Base-by-base conservation (phyloP, 1,140 invertebrate genomes). In the Tetragnatha versicolor region DNA sequence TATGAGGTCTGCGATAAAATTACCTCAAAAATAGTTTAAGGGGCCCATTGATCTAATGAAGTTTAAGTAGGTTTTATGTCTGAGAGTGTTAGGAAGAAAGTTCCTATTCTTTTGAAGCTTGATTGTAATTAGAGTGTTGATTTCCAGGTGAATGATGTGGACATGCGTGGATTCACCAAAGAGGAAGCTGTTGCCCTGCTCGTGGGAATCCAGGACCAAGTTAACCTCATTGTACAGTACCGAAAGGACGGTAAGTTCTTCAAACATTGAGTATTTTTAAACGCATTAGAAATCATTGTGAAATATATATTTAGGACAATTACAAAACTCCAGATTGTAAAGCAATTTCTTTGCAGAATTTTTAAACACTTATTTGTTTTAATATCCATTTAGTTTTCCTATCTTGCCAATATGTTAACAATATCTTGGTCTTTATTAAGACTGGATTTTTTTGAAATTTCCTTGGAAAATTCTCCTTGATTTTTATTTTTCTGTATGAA, bases 121-220 rank as follows among this genome's bases (percentile, higher is more conserved):
- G n/a, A n/a, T n/a, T 58, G 27, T 53, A 53, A 10, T 17, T 25
- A 25, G 14, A n/a, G 5, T 58, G 33, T 63, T 60, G 0, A 42
- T 61, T 25, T 33, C 7, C n/a, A 80, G 80, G 80, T 81, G 2
- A 99, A 99, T 86, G 94, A 97, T 82, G 93, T 94, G 90, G 96
- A 98, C 80, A 97, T 99, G 92, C 93, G 93, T 82, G 95, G 94
- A 2, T 92, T 98, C 69, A 98, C 97, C 0, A 87, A 97, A 66
- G 98, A 99, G 87, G 96, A 99, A 85, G 97, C 97, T 0, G 97
- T 99, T 1, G 88, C 98, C 5, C 95, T 95, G 83, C 88, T 99
- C 33, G 90, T 98, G 14, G 94, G 93, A 84, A 89, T 98, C 20
- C 94, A 97, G 85, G 96, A 98, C 83, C 91, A 95, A 81, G 96